Evolutionary conservation across 2,113 vertebrate genomes (phyloP).

Genomic region (Callospermophilus lateralis): DNA sequence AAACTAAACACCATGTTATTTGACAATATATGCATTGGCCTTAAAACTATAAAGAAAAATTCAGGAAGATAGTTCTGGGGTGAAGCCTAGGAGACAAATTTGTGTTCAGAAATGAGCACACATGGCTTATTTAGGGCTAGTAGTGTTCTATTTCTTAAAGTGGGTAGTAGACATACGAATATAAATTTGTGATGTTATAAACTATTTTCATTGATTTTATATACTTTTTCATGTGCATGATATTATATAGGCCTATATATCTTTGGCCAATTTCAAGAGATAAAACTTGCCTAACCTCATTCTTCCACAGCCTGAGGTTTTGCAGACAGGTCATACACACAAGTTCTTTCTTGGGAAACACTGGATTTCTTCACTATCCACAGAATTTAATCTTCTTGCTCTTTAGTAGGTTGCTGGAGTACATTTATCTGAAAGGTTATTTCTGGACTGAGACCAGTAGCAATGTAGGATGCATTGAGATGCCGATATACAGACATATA

Average conservation of each 20-base stretch:
- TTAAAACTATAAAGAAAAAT: conserved; percentile 30
- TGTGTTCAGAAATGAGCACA: neutral
- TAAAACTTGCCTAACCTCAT: neutral
- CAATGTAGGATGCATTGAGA: neutral
- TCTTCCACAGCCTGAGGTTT: conserved; percentile 16
- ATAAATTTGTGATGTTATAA: neutral
- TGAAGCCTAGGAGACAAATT: neutral
- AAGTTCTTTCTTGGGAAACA: neutral
- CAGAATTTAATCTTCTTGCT: conserved; percentile 28
- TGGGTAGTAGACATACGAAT: neutral
- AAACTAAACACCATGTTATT: conserved; percentile 6
- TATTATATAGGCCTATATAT: neutral
- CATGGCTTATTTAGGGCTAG: neutral
- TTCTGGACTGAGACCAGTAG: conserved; percentile 47
- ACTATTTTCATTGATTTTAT: neutral
- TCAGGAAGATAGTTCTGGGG: neutral
- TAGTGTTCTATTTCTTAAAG: conserved; percentile 31
- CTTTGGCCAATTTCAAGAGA: neutral
- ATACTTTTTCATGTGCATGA: neutral
- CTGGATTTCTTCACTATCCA: neutral
- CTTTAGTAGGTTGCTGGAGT: conserved; percentile 4
- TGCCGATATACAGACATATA: neutral
- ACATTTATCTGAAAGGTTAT: conserved; percentile 32
- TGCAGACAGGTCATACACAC: neutral
- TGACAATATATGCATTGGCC: neutral